Percentiles rank a stretch among this genome's conserved stretches.
Evolutionary conservation across 2,113 vertebrate genomes (phyloP).

Genomic region (Hydropotes inermis): DNA sequence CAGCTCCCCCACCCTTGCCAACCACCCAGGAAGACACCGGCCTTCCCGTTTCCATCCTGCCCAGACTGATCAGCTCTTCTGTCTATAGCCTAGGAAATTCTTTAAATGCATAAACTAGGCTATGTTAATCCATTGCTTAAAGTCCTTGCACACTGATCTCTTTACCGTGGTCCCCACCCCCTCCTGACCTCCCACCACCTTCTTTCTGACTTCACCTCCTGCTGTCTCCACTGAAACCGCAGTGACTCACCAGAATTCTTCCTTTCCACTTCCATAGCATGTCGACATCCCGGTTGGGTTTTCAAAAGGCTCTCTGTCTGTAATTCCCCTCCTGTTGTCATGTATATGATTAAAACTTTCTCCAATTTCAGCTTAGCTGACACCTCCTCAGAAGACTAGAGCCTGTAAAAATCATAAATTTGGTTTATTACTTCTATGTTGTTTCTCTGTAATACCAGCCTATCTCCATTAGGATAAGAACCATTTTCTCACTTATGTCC

Average conservation of each 20-base stretch:
- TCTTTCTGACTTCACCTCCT: background rate
- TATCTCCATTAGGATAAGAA: background rate
- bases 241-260: background rate
- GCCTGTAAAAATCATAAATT: background rate
- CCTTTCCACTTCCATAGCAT: background rate
- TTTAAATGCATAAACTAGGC: background rate
- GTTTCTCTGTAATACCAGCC: background rate
- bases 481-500: background rate
- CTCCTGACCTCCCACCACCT: fast-evolving
- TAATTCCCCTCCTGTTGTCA: background rate
- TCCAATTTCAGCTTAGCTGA: background rate
- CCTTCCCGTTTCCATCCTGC: background rate
- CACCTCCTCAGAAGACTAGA: background rate
- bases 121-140: background rate
- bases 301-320: background rate
- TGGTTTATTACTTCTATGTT: background rate
- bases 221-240: background rate
- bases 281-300: background rate
- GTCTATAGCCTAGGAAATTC: background rate
- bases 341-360: background rate
- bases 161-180: background rate
- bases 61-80: background rate
- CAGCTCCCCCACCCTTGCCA: too few species aligned
- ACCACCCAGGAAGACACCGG: fast-evolving
- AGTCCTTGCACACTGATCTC: background rate